Evolutionary conservation across 1,140 invertebrate genomes (phyloP), one percentile per base, ranked within the genome.

Genomic region (Zaprionus tsacasi): DNA sequence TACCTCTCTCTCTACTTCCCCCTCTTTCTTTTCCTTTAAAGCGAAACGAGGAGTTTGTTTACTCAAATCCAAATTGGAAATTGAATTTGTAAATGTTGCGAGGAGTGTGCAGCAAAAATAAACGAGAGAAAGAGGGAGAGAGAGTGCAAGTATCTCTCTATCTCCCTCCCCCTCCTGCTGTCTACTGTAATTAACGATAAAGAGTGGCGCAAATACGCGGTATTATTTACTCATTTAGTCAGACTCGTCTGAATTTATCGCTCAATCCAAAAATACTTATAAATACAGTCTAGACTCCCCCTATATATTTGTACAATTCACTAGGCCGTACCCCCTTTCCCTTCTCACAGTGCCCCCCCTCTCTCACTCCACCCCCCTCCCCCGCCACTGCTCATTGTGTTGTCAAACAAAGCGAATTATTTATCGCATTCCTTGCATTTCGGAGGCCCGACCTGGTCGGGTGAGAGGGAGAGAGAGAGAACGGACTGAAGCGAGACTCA

Each of bases 351-450:
- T 57, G 3, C 10, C 33, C 10, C 12, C 40, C 13, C 12, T 11
- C 25, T 27, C 8, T 21, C 13, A 8, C 17, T 35, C 1, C 25
- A 12, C 36, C 5, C 12, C 1, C n/a, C n/a, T n/a, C n/a, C 33
- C n/a, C 12, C 40, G n/a, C n/a, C n/a, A n/a, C n/a, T 3, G 11
- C 12, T 40, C 25, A 61, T 50, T 61, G 33, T 17, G 17, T 50
- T 50, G 43, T 61, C 35, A 64, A 43, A 63, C 48, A 45, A 12
- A 63, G 45, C 60, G 60, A 52, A 52, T 63, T 63, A 52, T 52
- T 50, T 63, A 45, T 35, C 15, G 30, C 17, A 63, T 63, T 63
- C 60, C 30, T 27, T 21, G 27, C 25, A 61, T 61, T 45, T 45
- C 27, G 43, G 40, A 45, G 43, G 54, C 54, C 30, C 54, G 54